Conservation (phyloP, 2,888 invertebrate genomes). For the Rhaphigaster nebulosa region DNA sequence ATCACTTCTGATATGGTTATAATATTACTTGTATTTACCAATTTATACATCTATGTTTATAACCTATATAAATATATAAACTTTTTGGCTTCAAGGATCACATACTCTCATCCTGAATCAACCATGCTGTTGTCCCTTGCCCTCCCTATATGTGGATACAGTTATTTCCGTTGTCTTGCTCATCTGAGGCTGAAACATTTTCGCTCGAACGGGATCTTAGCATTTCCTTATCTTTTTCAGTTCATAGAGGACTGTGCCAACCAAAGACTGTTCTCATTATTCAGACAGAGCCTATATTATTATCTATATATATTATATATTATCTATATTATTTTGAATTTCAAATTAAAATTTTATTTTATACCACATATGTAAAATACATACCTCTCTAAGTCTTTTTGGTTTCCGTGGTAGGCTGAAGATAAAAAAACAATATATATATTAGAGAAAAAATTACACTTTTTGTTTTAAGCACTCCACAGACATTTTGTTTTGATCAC, state of each 20-base stretch:
- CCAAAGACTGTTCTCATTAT: not conserved
- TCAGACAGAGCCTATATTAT: not conserved
- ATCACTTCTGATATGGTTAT: too few species aligned
- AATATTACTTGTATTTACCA: too few species aligned
- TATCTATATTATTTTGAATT: not conserved
- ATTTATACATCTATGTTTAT: too few species aligned
- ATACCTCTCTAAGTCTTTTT: too few species aligned
- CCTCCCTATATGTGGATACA: not conserved
- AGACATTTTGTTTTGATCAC: too few species aligned
- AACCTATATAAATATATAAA: not conserved
- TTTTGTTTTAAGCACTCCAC: too few species aligned
- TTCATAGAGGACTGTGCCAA: not conserved
- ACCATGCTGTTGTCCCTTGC: not conserved
- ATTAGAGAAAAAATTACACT: too few species aligned
- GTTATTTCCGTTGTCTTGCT: slow-evolving; percentile 36
- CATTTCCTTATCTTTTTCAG: not conserved
- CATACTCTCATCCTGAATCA: not conserved
- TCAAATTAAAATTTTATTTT: not conserved
- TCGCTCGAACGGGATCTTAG: not conserved
- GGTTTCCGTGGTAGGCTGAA: too few species aligned
- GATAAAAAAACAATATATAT: too few species aligned
- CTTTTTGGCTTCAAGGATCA: not conserved
- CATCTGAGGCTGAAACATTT: not conserved
- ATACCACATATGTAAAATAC: too few species aligned
- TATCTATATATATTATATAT: too few species aligned